Evolutionary conservation across 2,797 vertebrate species (phyloP).

Genomic region (Serranus cabrilla): DNA sequence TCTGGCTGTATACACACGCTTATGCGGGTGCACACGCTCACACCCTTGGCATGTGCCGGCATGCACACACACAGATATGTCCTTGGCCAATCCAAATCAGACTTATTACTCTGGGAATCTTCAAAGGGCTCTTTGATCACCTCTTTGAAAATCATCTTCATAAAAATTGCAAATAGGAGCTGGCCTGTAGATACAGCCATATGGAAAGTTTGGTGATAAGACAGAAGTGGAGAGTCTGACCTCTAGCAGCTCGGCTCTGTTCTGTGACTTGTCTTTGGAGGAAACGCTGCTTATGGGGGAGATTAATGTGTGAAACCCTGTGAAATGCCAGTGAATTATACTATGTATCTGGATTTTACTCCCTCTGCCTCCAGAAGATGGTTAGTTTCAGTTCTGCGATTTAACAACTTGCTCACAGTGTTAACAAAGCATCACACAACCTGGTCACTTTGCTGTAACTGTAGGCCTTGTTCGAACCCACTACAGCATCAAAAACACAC

Average conservation of each 20-base stretch:
- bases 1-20: slow-evolving; percentile 24
- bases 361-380: neutral
- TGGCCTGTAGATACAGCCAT: slow-evolving; percentile 33
- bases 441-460: neutral
- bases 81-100: slow-evolving; percentile 54
- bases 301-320: slow-evolving; percentile 16
- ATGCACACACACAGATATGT: slow-evolving; percentile 7
- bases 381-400: neutral
- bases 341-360: neutral
- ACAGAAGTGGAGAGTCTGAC: slow-evolving; percentile 21
- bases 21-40: neutral
- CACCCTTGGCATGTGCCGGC: slow-evolving; percentile 3
- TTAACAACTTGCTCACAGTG: neutral
- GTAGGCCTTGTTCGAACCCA: neutral
- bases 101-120: slow-evolving; percentile 57
- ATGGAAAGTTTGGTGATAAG: slow-evolving; percentile 45
- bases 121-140: slow-evolving; percentile 77
- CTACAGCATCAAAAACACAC: neutral
- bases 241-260: slow-evolving; percentile 7
- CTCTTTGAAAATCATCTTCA: slow-evolving; percentile 60
- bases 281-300: slow-evolving; percentile 26
- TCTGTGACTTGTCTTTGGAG: slow-evolving; percentile 28
- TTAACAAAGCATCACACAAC: neutral
- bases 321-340: neutral
- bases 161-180: slow-evolving; percentile 43